phyloP scores from a whole-genome alignment of 2,888 invertebrate species.

The Megastigmus dorsalis region DNA sequence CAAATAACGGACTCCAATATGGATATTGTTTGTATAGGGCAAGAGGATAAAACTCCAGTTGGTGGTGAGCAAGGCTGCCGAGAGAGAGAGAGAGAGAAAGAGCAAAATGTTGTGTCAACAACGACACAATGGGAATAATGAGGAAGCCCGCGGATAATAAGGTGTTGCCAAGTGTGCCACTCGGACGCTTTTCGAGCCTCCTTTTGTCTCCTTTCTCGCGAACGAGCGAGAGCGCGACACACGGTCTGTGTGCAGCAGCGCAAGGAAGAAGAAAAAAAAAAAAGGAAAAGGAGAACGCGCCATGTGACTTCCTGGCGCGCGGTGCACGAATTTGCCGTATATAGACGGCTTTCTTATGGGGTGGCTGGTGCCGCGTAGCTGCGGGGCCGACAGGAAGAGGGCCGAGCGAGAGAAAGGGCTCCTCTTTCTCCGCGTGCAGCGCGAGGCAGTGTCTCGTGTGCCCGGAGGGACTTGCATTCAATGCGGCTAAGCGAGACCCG shows the following conservation, averaged over 20 bases:
- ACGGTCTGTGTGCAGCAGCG: not conserved
- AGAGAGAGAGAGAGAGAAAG: too few relatives aligned
- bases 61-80: not conserved
- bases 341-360: not conserved
- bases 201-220: constrained; percentile 36
- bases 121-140: constrained; percentile 50
- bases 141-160: constrained; percentile 46
- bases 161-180: constrained; percentile 34
- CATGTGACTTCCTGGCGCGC: constrained; percentile 47
- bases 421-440: not conserved
- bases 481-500: too few relatives aligned
- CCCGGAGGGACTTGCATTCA: too few relatives aligned
- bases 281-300: too few relatives aligned
- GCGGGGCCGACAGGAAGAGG: not conserved
- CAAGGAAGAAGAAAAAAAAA: too few relatives aligned
- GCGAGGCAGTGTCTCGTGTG: too few relatives aligned
- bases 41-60: constrained; percentile 26
- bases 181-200: constrained; percentile 15
- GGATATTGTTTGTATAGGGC: constrained; percentile 8
- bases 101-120: constrained; percentile 51
- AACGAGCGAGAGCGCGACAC: constrained; percentile 12
- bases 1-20: constrained; percentile 22
- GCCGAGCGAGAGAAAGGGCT: not conserved
- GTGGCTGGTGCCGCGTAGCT: too few relatives aligned
- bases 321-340: not conserved